These are phyloP conservation scores for Platichthys stellatus DNA, from an alignment of 2,113 vertebrate genomes.

Conservation along the genomic window DNA sequence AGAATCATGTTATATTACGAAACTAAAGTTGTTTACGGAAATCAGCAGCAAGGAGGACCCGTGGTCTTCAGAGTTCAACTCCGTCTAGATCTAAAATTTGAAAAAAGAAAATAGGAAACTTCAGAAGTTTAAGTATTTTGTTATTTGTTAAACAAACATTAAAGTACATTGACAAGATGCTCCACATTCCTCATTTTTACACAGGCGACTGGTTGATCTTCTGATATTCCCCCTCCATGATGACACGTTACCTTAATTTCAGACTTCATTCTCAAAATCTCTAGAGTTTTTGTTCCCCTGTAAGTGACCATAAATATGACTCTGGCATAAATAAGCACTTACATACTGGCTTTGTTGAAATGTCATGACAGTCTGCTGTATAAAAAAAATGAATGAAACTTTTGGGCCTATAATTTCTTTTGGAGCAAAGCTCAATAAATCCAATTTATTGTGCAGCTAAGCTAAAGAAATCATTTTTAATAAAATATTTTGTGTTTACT, in stretches of 20 bases:
- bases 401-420: not conserved
- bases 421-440: constrained; percentile 7
- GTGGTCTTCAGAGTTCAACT: not conserved
- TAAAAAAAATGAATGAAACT: not conserved
- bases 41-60: not conserved
- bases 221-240: no score
- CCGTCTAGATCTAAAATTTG: not conserved
- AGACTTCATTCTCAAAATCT: no score
- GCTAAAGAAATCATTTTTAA: constrained; percentile 4
- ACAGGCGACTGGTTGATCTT: no score
- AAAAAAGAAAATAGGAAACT: not conserved
- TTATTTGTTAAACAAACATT: no score
- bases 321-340: constrained; percentile 16
- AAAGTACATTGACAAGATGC: no score
- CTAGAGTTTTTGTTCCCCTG: no score
- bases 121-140: no score
- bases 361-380: not conserved
- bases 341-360: constrained; percentile 27
- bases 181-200: no score
- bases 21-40: not conserved
- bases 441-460: constrained; percentile 20
- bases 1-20: not conserved
- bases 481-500: not conserved
- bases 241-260: no score
- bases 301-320: no score